These are phyloP conservation scores for Dugesia japonica DNA, from an alignment of 2,888 invertebrate species.

Conservation along the genomic window DNA sequence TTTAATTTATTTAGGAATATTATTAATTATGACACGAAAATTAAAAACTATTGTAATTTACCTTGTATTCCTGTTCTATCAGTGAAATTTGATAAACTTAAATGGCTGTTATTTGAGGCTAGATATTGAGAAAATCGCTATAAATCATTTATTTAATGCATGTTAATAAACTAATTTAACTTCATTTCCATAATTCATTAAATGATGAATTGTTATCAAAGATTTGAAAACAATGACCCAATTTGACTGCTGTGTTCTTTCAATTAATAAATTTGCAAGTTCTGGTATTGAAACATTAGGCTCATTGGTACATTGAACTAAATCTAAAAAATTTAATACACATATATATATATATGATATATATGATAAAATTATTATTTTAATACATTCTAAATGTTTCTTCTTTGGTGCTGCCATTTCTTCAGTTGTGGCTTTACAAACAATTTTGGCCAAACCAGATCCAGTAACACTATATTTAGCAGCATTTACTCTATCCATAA, in stretches of 20 bases:
- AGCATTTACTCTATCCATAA: conserved; percentile 87
- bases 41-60: too few relatives aligned
- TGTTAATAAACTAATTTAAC: conserved; percentile 50
- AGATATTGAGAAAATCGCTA: conserved; percentile 97
- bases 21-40: too few relatives aligned
- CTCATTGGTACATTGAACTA: conserved; percentile 93
- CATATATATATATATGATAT: background rate
- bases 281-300: conserved; percentile 94
- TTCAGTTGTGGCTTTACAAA: conserved; percentile 98
- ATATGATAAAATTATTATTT: too few relatives aligned
- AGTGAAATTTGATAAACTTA: conserved; percentile 88
- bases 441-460: conserved; percentile 93
- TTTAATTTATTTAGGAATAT: too few relatives aligned
- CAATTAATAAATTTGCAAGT: conserved; percentile 81
- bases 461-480: conserved; percentile 96
- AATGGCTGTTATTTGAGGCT: conserved; percentile 96
- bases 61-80: conserved; percentile 95
- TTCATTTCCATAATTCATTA: conserved; percentile 94
- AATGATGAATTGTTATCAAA: conserved; percentile 81
- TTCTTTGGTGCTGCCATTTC: conserved; percentile 98
- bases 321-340: conserved; percentile 58
- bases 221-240: conserved; percentile 95
- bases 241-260: conserved; percentile 80
- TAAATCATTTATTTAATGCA: background rate
- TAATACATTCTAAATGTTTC: conserved; percentile 99